Evolutionary conservation across 2,888 invertebrate genomes (phyloP), one percentile per base, ranked within the genome.

Genomic region (Eueremaeus valkanovi): DNA sequence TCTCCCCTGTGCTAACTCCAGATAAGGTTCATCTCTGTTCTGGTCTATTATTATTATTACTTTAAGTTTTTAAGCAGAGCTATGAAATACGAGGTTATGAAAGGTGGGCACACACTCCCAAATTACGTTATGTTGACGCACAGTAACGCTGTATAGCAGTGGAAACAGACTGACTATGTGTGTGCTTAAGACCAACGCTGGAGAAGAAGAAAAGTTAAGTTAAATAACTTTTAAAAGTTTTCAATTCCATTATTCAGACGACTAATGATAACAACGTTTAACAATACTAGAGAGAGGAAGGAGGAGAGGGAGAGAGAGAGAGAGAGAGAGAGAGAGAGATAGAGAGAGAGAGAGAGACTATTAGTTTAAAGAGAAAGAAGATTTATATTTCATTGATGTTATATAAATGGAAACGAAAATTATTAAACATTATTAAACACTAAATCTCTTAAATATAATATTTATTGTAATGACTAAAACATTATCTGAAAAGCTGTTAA

Each of bases 111-210:
- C 55, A 55, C 55, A 55, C 55, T 55, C 55, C 63, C 63, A 63
- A 63, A 63, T 63, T 63, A 63, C 63, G 63, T 63, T 63, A 63
- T 63, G 63, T 27, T 63, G 16, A 55, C n/a, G 27, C 55, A 24
- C 27, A n/a, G 24, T 27, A 27, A n/a, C 21, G 55, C 29, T 55
- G 3, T 27, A 18, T n/a, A n/a, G n/a, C n/a, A n/a, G n/a, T n/a
- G n/a, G n/a, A n/a, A 45, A 45, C 55, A 9, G 27, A 3, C 45
- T 45, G 16, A 11, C 3, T 45, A 18, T 45, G 45, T 45, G 2
- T 45, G 45, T 45, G 45, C 18, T 45, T 45, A 16, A n/a, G n/a
- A n/a, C n/a, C n/a, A n/a, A n/a, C n/a, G n/a, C n/a, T 6, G 16
- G 16, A 45, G 16, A 45, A 45, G 18, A 45, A 16, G 16, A 16